Evolutionary conservation across 2,797 vertebrate species (phyloP).

Genomic region (Chrosomus eos): DNA sequence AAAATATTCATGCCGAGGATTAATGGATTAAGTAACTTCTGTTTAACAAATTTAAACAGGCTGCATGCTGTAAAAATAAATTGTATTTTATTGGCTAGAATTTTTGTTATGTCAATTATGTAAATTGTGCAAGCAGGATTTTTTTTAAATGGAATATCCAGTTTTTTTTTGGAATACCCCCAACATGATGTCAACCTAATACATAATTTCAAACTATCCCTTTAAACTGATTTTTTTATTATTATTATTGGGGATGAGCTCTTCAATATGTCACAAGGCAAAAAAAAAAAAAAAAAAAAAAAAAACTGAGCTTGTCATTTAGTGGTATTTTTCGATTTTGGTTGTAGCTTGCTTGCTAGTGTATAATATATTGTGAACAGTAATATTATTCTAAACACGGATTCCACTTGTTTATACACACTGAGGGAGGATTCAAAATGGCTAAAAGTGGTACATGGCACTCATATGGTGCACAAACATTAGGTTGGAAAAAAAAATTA

Average conservation of each 20-base stretch:
- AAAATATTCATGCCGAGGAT: slow-evolving; percentile 14
- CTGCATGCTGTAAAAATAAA: slow-evolving; percentile 8
- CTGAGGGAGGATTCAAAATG: neutral
- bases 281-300: neutral
- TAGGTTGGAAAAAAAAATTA: neutral
- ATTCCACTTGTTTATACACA: neutral
- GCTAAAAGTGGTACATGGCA: neutral
- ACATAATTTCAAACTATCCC: neutral
- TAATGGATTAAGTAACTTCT: slow-evolving; percentile 25
- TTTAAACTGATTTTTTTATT: neutral
- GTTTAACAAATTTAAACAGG: slow-evolving; percentile 20
- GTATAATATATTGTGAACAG: neutral
- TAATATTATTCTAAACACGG: neutral
- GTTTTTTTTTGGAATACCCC: neutral
- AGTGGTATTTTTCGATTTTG: neutral
- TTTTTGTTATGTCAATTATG: slow-evolving; percentile 6
- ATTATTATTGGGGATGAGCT: neutral
- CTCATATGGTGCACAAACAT: neutral
- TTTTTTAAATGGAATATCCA: neutral
- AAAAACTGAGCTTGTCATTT: neutral
- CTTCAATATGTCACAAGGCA: neutral
- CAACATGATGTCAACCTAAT: neutral
- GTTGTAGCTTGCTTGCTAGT: neutral
- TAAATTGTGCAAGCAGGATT: neutral
- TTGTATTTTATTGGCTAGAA: neutral